Conservation (phyloP, 1,140 invertebrate genomes). For the Campoletis sonorensis region DNA sequence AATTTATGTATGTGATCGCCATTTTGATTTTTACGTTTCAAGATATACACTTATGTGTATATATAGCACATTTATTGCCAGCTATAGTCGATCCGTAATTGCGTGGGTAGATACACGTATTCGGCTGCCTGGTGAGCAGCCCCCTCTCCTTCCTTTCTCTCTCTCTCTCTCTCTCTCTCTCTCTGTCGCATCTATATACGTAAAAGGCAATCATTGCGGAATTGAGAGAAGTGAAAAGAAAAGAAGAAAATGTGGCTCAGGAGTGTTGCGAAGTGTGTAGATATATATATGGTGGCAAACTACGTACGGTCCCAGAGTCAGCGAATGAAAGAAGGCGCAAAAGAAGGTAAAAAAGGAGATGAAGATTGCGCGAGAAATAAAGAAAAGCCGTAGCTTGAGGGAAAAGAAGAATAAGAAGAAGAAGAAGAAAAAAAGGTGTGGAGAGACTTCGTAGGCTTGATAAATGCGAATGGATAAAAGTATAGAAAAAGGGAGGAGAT, state of each 20-base stretch:
- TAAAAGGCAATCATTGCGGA: slow-evolving; percentile 30
- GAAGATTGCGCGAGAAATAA: slow-evolving; percentile 17
- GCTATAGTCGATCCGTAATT: slow-evolving; percentile 21
- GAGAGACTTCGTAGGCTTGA: background rate
- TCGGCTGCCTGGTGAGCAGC: slow-evolving; percentile 3
- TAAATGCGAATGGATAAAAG: background rate
- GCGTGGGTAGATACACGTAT: slow-evolving; percentile 31
- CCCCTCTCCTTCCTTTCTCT: background rate
- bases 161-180: background rate
- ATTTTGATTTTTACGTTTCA: background rate
- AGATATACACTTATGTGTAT: background rate
- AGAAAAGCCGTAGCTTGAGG: slow-evolving; percentile 7
- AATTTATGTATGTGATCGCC: background rate
- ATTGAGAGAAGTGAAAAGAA: slow-evolving; percentile 13
- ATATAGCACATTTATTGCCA: background rate
- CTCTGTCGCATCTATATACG: background rate
- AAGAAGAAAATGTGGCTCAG: slow-evolving; percentile 20
- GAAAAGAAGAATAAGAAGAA: background rate
- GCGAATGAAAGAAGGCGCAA: background rate
- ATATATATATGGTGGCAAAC: background rate
- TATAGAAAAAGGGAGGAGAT: background rate
- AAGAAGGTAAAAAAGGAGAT: slow-evolving; percentile 14
- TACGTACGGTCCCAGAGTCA: background rate
- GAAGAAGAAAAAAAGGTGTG: background rate
- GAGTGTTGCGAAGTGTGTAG: background rate